Base-by-base conservation (phyloP, 2,113 vertebrate genomes). In the Mesitornis unicolor region DNA sequence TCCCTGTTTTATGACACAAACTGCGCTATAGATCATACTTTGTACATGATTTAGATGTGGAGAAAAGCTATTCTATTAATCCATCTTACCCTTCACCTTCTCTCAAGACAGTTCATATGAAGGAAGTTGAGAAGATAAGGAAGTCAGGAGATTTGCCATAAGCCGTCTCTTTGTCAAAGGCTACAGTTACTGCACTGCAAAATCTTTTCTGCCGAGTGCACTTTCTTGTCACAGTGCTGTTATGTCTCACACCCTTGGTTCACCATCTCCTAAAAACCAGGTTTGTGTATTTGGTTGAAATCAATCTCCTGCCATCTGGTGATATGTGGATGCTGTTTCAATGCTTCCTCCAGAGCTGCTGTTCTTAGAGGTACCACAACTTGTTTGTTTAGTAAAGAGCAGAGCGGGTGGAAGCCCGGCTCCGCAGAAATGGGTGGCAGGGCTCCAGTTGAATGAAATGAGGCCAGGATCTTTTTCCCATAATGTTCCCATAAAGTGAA, bases 1-100 rank as follows among this genome's bases (percentile, higher is more conserved):
- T 95, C 53, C 89, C 83, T 81, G 13, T 93, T 98, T 98, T 98
- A 98, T 96, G 95, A 95, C 96, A 94, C 90, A 67, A 86, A 35
- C 81, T 64, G 93, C 18, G 7, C 87, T 59, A 68, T 70, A 95
- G 92, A 96, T 97, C 95, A 96, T 95, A 89, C 85, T 97, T 96
- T 78, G 85, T 84, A 86, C 93, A 93, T 96, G 90, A 96, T 96
- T 97, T 92, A 69, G 94, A 95, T 96, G 92, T 87, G 68, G 95
- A 94, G 93, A 90, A 96, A 97, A 95, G 84, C 92, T 90, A 35
- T 88, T 93, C 35, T 89, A 93, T 96, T 96, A 96, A 97, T 98
- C 84, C 71, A 83, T 96, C 95, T 97, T 92, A 82, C 92, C 96
- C 96, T 97, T 97, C 91, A 95, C 84, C 96, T 97, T 93, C 87